A percentile compares a stretch with the other conserved stretches of the same genome.
These are phyloP conservation scores for Dreissena polymorpha DNA, from an alignment of 1,140 invertebrate species.

Conservation along the genomic window DNA sequence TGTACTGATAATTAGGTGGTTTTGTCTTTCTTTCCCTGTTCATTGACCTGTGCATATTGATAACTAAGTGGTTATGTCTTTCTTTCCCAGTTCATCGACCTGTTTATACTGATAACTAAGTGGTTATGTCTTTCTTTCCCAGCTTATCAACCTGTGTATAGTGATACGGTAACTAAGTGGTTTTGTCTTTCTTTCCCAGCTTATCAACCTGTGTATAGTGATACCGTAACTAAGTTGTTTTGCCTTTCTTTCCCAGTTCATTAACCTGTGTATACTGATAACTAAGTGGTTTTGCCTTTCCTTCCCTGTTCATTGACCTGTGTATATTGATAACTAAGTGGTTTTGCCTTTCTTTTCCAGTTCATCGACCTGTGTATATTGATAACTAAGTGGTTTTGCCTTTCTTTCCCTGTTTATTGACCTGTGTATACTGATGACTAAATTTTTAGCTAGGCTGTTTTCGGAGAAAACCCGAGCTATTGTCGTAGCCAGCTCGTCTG, in stretches of 20 bases:
- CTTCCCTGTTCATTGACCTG: slow-evolving; percentile 94
- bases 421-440: slow-evolving; percentile 97
- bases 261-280: slow-evolving; percentile 98
- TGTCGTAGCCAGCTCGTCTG: too few species aligned
- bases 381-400: background rate
- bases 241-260: slow-evolving; percentile 86
- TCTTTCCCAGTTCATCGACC: slow-evolving; percentile 92
- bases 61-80: too few species aligned
- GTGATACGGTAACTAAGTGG: too few species aligned
- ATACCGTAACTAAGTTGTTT: too few species aligned
- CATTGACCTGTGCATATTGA: slow-evolving; percentile 98
- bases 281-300: too few species aligned
- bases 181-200: slow-evolving; percentile 82
- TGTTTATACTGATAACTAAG: slow-evolving; percentile 98
- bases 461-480: too few species aligned
- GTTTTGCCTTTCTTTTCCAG: slow-evolving; percentile 79
- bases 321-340: slow-evolving; percentile 96
- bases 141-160: slow-evolving; percentile 99
- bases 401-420: slow-evolving; percentile 92
- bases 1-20: too few species aligned
- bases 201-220: slow-evolving; percentile 98
- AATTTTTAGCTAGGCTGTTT: too few species aligned
- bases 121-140: slow-evolving; percentile 47
- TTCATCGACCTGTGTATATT: slow-evolving; percentile 99
- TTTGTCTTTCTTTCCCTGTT: slow-evolving; percentile 84